Percentiles rank a stretch among this genome's conserved stretches.
Conservation (phyloP, 2,888 invertebrate genomes). For the Xestia sexstrigata region DNA sequence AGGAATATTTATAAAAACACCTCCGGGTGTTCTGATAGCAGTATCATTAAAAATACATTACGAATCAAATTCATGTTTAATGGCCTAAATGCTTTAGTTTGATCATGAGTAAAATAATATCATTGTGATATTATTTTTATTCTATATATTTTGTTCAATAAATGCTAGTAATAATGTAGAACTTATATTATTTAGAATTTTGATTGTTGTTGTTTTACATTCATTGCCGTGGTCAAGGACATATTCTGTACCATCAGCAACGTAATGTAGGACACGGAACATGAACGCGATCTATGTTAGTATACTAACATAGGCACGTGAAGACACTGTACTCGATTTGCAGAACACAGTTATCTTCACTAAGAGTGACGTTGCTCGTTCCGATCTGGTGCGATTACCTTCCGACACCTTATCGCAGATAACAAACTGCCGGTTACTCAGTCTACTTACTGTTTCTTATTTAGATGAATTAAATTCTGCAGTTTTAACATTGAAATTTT, state of each 20-base stretch:
- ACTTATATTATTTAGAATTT: neutral
- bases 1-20: slow-evolving; percentile 39
- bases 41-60: slow-evolving; percentile 68
- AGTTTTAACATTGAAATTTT: neutral
- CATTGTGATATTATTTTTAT: slow-evolving; percentile 1
- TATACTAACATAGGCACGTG: slow-evolving; percentile 36
- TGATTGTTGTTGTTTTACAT: slow-evolving; percentile 14
- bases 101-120: slow-evolving; percentile 35
- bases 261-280: slow-evolving; percentile 29
- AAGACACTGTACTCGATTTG: slow-evolving; percentile 55
- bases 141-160: slow-evolving; percentile 1
- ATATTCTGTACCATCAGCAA: neutral
- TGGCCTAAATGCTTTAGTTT: slow-evolving; percentile 38
- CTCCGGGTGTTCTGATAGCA: slow-evolving; percentile 45
- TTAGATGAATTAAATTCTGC: slow-evolving; percentile 8
- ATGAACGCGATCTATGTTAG: slow-evolving; percentile 38
- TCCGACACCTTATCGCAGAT: slow-evolving; percentile 63
- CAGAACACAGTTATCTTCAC: slow-evolving; percentile 61
- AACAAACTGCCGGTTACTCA: slow-evolving; percentile 52
- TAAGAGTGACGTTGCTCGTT: slow-evolving; percentile 42
- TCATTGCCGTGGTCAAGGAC: slow-evolving; percentile 40
- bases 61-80: slow-evolving; percentile 51
- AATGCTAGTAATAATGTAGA: neutral
- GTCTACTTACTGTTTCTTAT: slow-evolving; percentile 25
- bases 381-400: slow-evolving; percentile 57